Evolutionary conservation across 2,113 vertebrate species (phyloP).

Genomic region (Chloropsis cyanopogon): DNA sequence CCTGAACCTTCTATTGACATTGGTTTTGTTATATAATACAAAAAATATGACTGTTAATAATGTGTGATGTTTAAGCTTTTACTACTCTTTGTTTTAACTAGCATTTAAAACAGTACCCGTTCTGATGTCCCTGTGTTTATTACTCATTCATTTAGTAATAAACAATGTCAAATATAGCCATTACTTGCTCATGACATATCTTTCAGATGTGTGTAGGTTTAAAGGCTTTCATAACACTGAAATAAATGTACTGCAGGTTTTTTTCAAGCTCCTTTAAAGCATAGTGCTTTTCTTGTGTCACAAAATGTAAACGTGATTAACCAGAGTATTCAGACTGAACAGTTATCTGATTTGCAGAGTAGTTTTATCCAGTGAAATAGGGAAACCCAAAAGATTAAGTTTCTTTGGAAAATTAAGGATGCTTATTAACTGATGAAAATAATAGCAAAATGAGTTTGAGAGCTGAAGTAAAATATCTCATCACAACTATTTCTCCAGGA

Average conservation of each 20-base stretch:
- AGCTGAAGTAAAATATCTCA: background rate
- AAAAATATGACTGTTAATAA: background rate
- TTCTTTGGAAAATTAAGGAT: background rate
- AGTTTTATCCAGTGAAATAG: background rate
- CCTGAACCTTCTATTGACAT: background rate
- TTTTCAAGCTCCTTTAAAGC: background rate
- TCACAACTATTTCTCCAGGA: background rate
- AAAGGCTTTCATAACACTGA: background rate
- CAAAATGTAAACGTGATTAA: background rate
- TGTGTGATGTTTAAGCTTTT: background rate
- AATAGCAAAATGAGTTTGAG: background rate
- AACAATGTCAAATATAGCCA: background rate
- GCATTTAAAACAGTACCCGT: background rate
- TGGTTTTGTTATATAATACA: background rate
- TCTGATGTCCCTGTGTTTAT: background rate
- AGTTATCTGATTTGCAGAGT: background rate
- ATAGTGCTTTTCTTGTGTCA: background rate
- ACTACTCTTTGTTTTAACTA: background rate
- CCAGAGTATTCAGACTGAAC: background rate
- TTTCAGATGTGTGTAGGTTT: background rate
- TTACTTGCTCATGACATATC: background rate
- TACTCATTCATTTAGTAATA: background rate
- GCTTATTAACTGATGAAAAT: background rate
- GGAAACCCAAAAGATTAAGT: background rate
- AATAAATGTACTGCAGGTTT: background rate